Base-by-base conservation (phyloP, 2,797 vertebrate species). In the Sebastes ruberrimus region DNA sequence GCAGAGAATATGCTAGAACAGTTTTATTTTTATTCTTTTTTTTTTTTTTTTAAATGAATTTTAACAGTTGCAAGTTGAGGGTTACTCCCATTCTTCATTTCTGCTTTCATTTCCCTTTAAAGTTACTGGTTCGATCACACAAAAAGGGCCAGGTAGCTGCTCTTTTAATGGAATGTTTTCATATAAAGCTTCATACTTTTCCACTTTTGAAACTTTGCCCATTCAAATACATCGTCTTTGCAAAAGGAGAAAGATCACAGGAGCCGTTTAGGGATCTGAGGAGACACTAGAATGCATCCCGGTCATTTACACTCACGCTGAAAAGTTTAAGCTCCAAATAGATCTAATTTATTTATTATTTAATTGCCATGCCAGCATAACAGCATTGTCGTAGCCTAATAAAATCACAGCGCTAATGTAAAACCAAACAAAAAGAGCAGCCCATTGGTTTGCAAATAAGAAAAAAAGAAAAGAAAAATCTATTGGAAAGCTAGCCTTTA, bases 1-100 rank as follows among this genome's bases (percentile, higher is more conserved):
- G 96, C 81, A 96, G 96, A 97, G 95, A 96, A 96, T 95, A 96
- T 95, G 91, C 95, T 95, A 95, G 93, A 96, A 97, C 95, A 94
- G 95, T 96, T 96, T 95, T 23, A 11, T 80, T 76, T 22, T 76
- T 49, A n/a, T 59, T 35, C 1, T 62, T 72, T 35, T 30, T 42
- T 38, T 38, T 32, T 35, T 38, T 38, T 73, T 57, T 70, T 30
- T 5, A 13, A 81, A 85, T 27, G 27, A 71, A 73, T 95, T 96
- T 93, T 95, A 97, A 96, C 93, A 94, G 94, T 94, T 95, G 93
- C 84, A 92, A 42, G 93, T 94, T 89, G 92, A 89, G 61, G 91
- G 81, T 92, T 92, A 92, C 92, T 95, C 93, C 77, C 88, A 90
- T 92, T 84, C 74, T 56, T 92, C 22, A 14, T 57, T 11, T 77